These are phyloP conservation scores for Amiota mariae DNA, from an alignment of 2,888 invertebrate species.

Conservation along the genomic window DNA sequence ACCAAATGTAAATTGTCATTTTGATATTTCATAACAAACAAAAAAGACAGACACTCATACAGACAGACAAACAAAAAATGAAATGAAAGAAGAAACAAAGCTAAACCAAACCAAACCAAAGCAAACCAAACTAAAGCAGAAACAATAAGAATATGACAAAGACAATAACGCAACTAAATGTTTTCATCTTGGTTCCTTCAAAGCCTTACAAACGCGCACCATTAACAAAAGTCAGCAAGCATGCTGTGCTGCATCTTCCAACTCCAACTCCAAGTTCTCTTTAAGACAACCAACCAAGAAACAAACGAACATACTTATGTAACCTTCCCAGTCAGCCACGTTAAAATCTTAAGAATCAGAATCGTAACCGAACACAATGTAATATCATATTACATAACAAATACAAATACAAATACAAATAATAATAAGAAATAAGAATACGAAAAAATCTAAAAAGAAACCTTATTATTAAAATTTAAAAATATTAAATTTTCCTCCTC, in stretches of 20 bases:
- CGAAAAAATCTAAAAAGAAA: constrained; percentile 56
- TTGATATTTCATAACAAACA: constrained; percentile 54
- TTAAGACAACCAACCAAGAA: too few relatives aligned
- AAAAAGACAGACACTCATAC: constrained; percentile 46
- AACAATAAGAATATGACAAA: background rate
- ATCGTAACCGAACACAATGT: constrained; percentile 37
- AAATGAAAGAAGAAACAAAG: background rate
- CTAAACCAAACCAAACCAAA: constrained; percentile 30
- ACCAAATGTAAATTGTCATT: constrained; percentile 64
- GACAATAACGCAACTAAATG: background rate
- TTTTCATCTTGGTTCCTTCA: constrained; percentile 10
- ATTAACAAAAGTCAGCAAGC: background rate
- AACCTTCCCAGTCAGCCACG: constrained; percentile 5
- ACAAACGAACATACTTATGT: too few relatives aligned
- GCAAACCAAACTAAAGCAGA: constrained; percentile 48
- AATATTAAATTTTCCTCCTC: constrained; percentile 55
- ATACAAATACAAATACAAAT: background rate
- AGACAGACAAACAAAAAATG: constrained; percentile 41
- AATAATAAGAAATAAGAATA: background rate
- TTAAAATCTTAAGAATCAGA: background rate
- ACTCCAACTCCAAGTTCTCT: background rate
- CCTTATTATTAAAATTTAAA: constrained; percentile 63
- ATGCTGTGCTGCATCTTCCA: constrained; percentile 40
- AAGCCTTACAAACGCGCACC: background rate
- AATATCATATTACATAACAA: background rate